A percentile compares a stretch with the other conserved stretches of the same genome.
Conservation (phyloP, 1,140 invertebrate genomes). For the Mylabris phalerata region DNA sequence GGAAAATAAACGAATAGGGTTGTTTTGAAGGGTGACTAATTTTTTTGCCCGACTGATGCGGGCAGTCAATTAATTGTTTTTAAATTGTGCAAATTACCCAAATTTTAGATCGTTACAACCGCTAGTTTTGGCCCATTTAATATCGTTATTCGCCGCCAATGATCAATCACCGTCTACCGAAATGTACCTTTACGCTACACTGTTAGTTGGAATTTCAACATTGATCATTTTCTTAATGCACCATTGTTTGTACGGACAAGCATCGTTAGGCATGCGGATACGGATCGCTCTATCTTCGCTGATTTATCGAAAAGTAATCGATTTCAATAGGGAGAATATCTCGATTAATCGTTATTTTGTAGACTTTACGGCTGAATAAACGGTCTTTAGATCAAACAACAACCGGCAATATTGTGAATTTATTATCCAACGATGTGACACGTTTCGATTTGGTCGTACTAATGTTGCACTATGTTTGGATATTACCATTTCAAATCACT, state of each 20-base stretch:
- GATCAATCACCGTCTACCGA: not conserved
- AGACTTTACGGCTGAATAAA: constrained; percentile 56
- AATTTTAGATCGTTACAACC: constrained; percentile 44
- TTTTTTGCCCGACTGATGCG: no score
- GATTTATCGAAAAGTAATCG: constrained; percentile 48
- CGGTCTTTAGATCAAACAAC: constrained; percentile 62
- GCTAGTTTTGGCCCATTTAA: constrained; percentile 42
- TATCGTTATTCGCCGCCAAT: constrained; percentile 16
- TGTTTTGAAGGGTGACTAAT: no score
- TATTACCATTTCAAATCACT: constrained; percentile 61
- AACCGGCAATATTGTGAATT: constrained; percentile 75
- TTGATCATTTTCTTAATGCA: constrained; percentile 26
- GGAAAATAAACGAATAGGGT: no score
- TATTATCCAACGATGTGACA: constrained; percentile 74
- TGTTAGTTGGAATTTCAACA: constrained; percentile 22
- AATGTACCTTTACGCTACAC: constrained; percentile 22
- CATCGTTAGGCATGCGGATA: constrained; percentile 53
- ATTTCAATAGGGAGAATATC: no score
- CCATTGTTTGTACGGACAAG: constrained; percentile 42
- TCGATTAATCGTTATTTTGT: constrained; percentile 13
- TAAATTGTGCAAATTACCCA: no score
- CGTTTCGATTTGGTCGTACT: constrained; percentile 56
- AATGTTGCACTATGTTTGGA: constrained; percentile 58
- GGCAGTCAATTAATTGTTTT: no score
- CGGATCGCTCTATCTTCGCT: constrained; percentile 52